These are phyloP conservation scores for Bombyx mandarina DNA, from an alignment of 1,140 invertebrate species.

Conservation along the genomic window DNA sequence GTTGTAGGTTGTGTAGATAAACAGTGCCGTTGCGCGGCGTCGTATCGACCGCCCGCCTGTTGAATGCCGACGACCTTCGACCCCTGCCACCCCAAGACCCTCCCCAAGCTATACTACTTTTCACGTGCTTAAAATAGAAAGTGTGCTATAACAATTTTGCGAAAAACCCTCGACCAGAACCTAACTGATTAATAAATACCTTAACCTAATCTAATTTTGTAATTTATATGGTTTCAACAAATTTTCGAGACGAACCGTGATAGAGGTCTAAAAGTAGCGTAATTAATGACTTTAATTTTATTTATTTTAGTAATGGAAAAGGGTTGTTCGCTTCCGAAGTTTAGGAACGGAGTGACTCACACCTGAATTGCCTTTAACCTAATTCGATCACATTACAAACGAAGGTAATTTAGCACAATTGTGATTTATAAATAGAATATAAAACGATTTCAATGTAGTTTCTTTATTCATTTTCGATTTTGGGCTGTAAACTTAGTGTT, in stretches of 20 bases:
- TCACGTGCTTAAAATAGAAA: conserved; percentile 67
- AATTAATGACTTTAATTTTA: conserved; percentile 7
- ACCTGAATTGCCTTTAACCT: no score
- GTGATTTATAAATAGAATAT: no score
- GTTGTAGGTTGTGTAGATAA: conserved; percentile 31
- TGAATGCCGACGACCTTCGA: conserved; percentile 52
- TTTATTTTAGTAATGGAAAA: conserved; percentile 5
- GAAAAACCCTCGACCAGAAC: conserved; percentile 49
- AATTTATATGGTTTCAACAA: conserved; percentile 8
- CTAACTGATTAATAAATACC: conserved; percentile 17
- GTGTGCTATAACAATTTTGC: conserved; percentile 60
- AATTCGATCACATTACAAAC: no score
- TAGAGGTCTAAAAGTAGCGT: background rate
- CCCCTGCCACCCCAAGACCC: conserved; percentile 36
- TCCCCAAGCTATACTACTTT: conserved; percentile 46
- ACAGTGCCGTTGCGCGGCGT: conserved; percentile 34
- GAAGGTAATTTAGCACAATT: no score
- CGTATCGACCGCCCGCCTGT: conserved; percentile 64
- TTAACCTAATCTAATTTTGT: conserved; percentile 3
- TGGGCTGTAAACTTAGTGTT: no score
- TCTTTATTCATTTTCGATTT: no score
- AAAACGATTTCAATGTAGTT: no score
- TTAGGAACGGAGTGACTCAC: no score
- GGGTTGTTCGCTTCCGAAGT: no score
- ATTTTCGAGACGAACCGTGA: background rate